Evolutionary conservation across 2,888 invertebrate genomes (phyloP).

Genomic region (Habrosyne pyritoides): DNA sequence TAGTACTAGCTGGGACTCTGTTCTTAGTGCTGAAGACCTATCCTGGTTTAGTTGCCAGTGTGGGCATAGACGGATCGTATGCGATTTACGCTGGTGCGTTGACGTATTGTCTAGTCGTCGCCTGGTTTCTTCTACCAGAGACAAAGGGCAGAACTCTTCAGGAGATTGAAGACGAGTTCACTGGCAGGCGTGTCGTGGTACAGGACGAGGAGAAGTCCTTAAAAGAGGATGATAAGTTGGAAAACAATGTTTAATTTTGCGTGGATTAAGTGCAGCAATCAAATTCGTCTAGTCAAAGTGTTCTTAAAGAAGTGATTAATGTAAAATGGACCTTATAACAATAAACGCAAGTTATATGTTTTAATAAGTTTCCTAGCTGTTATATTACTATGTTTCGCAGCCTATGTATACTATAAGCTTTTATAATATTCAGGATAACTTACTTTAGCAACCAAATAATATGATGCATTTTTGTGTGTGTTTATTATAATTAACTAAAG

Average conservation of each 20-base stretch:
- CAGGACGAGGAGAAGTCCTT: slow-evolving; percentile 37
- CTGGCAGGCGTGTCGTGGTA: slow-evolving; percentile 35
- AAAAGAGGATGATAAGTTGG: slow-evolving; percentile 18
- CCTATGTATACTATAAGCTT: no score
- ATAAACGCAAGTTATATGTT: no score
- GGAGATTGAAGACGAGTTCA: slow-evolving; percentile 84
- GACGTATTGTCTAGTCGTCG: slow-evolving; percentile 72
- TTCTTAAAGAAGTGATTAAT: no score
- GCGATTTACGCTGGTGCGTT: slow-evolving; percentile 77
- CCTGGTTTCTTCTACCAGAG: slow-evolving; percentile 84
- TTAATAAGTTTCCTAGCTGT: no score
- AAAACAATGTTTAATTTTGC: background rate
- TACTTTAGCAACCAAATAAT: no score
- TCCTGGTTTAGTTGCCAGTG: slow-evolving; percentile 69
- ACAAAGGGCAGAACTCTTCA: slow-evolving; percentile 85
- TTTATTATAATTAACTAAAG: no score
- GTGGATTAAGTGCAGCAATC: background rate
- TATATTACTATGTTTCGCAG: no score
- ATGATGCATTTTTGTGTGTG: no score
- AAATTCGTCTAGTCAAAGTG: background rate
- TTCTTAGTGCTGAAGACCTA: slow-evolving; percentile 85
- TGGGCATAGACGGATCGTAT: slow-evolving; percentile 83
- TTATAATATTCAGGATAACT: no score
- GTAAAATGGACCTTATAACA: no score
- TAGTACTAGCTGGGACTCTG: slow-evolving; percentile 78